Evolutionary conservation across 2,797 vertebrate genomes (phyloP).

Genomic region (Enteromius paludinosus): DNA sequence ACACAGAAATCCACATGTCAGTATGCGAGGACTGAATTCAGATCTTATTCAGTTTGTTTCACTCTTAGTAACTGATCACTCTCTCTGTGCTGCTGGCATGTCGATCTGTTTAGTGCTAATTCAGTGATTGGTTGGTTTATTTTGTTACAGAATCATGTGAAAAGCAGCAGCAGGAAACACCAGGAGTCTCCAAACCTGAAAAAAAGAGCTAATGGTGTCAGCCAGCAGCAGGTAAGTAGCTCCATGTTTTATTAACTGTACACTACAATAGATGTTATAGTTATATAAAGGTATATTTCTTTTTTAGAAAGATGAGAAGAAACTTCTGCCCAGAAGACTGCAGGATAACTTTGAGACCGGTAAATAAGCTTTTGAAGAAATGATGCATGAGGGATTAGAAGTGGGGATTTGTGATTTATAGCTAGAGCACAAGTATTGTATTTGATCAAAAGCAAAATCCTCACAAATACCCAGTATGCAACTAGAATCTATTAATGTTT

Average conservation of each 20-base stretch:
- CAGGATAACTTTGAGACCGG: conserved; percentile 93
- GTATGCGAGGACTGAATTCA: not conserved
- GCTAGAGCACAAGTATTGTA: not conserved
- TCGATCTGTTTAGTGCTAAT: not conserved
- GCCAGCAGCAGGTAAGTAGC: conserved; percentile 75
- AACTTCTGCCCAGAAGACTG: conserved; percentile 86
- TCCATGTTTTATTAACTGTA: not conserved
- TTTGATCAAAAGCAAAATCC: not conserved
- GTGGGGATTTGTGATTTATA: not conserved
- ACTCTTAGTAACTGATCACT: not conserved
- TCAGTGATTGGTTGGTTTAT: not conserved
- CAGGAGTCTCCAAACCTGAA: conserved; percentile 85
- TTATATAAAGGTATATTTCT: conserved; percentile 40
- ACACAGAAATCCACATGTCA: not conserved
- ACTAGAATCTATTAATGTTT: not conserved
- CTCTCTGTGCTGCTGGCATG: too few relatives aligned
- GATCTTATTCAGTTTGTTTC: not conserved
- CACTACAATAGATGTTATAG: not conserved
- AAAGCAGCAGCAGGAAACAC: conserved; percentile 84
- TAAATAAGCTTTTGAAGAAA: conserved; percentile 55
- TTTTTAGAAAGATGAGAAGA: conserved; percentile 90
- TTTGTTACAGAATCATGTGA: conserved; percentile 77
- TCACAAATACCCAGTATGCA: not conserved
- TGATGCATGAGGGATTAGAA: not conserved
- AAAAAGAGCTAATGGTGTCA: conserved; percentile 82